phyloP scores from a whole-genome alignment of 2,797 vertebrate genomes.

The Rhinophrynus dorsalis region DNA sequence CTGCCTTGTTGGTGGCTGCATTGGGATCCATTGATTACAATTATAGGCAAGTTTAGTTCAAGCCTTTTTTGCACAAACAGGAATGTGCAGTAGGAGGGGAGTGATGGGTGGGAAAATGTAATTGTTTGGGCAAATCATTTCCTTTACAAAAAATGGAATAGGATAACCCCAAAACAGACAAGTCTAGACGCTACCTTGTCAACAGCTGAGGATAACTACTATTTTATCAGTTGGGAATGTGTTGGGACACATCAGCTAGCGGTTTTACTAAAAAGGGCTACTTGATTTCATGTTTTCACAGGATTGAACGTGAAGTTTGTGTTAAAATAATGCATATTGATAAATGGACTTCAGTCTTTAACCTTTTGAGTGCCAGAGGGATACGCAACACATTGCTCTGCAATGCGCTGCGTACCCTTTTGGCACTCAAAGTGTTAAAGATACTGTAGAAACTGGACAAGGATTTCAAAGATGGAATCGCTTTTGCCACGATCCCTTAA shows the following conservation, averaged over 20 bases:
- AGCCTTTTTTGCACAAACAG: slow-evolving; percentile 57
- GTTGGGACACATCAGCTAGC: slow-evolving; percentile 76
- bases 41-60: slow-evolving; percentile 56
- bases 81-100: slow-evolving; percentile 55
- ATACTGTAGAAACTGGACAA: neutral
- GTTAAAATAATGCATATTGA: slow-evolving; percentile 24
- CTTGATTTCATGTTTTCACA: neutral
- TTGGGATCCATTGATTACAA: slow-evolving; percentile 56
- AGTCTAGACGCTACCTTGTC: slow-evolving; percentile 75
- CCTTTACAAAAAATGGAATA: slow-evolving; percentile 61
- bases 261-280: slow-evolving; percentile 62
- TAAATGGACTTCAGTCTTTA: slow-evolving; percentile 2
- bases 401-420: too few species aligned
- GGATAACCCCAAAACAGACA: slow-evolving; percentile 62
- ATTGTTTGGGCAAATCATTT: slow-evolving; percentile 64
- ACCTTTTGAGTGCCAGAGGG: too few species aligned
- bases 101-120: slow-evolving; percentile 50
- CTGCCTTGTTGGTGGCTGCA: slow-evolving; percentile 52
- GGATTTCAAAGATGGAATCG: neutral
- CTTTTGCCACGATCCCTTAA: too few species aligned
- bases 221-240: slow-evolving; percentile 71
- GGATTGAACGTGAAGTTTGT: slow-evolving; percentile 17
- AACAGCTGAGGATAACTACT: slow-evolving; percentile 75
- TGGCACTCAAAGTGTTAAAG: too few species aligned
- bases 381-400: too few species aligned